Evolutionary conservation across 2,113 vertebrate genomes (phyloP).

Genomic region (Hydrochoerus hydrochaeris): DNA sequence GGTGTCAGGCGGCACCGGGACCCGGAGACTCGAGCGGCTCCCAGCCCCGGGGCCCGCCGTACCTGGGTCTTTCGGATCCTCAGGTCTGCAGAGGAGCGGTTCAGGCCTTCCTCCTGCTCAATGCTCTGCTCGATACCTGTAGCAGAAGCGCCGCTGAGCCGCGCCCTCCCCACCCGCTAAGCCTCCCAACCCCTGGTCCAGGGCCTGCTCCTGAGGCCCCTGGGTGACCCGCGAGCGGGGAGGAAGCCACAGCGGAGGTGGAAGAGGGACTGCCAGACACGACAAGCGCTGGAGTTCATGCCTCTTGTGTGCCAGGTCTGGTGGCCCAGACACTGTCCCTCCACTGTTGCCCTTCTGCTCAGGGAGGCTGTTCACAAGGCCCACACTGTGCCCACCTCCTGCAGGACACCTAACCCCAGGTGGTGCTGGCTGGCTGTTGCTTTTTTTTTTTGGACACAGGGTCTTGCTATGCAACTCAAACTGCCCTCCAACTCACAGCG

Average conservation of each 20-base stretch:
- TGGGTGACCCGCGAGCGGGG: no score
- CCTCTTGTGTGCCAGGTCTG: background rate
- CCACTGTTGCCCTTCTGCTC: background rate
- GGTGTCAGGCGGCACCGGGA: background rate
- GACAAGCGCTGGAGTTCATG: background rate
- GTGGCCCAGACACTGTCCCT: background rate
- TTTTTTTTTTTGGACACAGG: background rate
- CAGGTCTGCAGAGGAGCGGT: conserved; percentile 95
- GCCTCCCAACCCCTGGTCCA: background rate
- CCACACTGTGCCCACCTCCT: no score
- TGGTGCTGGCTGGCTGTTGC: background rate
- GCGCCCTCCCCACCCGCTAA: background rate
- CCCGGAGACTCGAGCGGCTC: background rate
- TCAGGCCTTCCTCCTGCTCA: conserved; percentile 96
- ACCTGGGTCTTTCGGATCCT: conserved; percentile 99
- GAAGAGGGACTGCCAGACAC: background rate
- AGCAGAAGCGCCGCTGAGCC: background rate
- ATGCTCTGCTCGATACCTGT: conserved; percentile 96
- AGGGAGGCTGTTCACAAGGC: background rate
- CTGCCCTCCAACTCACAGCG: background rate
- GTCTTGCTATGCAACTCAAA: background rate
- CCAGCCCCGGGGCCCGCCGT: background rate
- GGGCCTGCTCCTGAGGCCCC: background rate
- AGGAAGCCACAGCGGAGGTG: background rate
- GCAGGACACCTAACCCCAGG: no score